Evolutionary conservation across 2,888 invertebrate species (phyloP), one percentile per base, ranked within the genome.

Genomic region (Agrochola litura): DNA sequence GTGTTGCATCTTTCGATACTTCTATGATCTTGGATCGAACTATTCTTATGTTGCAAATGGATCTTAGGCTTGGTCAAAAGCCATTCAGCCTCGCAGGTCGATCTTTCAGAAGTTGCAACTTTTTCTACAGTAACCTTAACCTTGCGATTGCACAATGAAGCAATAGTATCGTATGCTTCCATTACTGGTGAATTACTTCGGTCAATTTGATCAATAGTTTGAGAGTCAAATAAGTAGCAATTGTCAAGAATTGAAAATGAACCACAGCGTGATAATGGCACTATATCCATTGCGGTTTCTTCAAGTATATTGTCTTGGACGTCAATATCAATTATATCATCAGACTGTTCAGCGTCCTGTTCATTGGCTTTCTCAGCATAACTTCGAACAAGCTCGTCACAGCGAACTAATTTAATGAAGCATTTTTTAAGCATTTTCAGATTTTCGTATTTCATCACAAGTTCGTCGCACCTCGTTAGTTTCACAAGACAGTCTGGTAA

Each of bases 141-240:
- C 6, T 72, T 58, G 16, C 9, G 58, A 43, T 25, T 60, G 37
- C 10, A 64, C 22, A 73, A 66, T 41, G 74, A 69, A 37, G 76
- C 90, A 72, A 94, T 90, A 8, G 86, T 79, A 52, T 94, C 93
- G 82, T 88, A 92, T 46, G 89, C 87, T 76, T 92, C 91, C 86
- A 94, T 93, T 5, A 94, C 93, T 19, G 95, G 94, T 22, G 94
- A 94, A 81, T 81, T 92, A 77, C 85, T 89, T 58, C 76, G 73
- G 6, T 30, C 76, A 65, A 43, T 67, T 56, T 75, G 52, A 49
- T 66, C 56, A 49, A 37, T 37, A 19, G n/a, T 16, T 49, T 67
- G 58, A 73, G 82, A 74, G 14, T 78, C 77, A 37, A 82, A 74
- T n/a, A 69, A 6, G 2, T 67, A 72, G n/a, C 54, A 86, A 61